Conservation (phyloP, 1,140 invertebrate genomes). For the Saccostrea echinata region DNA sequence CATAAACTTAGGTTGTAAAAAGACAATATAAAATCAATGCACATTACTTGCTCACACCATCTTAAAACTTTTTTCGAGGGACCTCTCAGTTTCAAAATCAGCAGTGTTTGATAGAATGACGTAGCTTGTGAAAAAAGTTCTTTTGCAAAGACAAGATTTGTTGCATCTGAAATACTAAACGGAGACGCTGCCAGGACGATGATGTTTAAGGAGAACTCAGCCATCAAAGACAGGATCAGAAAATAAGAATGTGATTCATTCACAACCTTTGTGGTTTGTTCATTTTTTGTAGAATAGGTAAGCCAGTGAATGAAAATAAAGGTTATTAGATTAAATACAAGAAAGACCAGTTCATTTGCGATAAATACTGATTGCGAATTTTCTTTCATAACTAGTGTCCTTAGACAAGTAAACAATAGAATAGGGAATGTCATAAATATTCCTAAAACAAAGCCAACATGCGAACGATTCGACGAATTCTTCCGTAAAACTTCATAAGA, state of each 20-base stretch:
- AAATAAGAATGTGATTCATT: not conserved
- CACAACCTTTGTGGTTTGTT: not conserved
- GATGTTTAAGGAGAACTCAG: not conserved
- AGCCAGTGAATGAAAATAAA: not conserved
- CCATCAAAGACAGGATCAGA: not conserved
- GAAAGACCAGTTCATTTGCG: not conserved
- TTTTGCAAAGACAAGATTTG: not conserved
- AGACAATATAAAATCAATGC: not conserved
- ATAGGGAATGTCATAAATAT: not conserved
- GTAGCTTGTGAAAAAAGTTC: not conserved
- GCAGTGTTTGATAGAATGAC: not conserved
- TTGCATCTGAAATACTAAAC: not conserved
- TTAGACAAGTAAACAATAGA: not conserved
- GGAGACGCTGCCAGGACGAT: not conserved
- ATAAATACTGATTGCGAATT: not conserved
- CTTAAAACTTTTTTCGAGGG: not conserved
- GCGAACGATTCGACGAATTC: not conserved
- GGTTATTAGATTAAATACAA: not conserved
- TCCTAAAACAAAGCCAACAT: not conserved
- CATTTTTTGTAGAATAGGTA: not conserved
- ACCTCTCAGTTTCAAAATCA: not conserved
- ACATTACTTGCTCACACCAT: not conserved
- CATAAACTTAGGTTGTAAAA: not conserved
- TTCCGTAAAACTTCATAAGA: not conserved
- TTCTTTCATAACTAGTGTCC: not conserved